Evolutionary conservation across 2,888 invertebrate species (phyloP).

Genomic region (Perizoma affinitatum): DNA sequence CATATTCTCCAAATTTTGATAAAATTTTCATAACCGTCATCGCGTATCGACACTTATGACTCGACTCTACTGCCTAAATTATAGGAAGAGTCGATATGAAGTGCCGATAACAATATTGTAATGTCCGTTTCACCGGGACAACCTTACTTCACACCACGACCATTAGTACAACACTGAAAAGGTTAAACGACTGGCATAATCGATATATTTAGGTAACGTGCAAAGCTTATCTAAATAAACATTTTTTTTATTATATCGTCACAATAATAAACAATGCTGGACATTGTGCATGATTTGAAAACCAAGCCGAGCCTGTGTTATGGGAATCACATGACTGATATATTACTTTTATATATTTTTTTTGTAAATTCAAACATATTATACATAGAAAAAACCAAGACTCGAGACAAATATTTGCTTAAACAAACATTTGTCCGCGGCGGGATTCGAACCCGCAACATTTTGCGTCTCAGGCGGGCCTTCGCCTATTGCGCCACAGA

Average conservation of each 20-base stretch:
- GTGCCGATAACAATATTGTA: conserved; percentile 16
- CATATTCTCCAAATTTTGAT: conserved; percentile 29
- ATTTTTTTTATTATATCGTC: conserved; percentile 22
- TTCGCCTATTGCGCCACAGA: too few species aligned
- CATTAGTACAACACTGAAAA: conserved; percentile 16
- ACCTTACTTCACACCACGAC: conserved; percentile 6
- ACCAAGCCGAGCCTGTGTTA: too few species aligned
- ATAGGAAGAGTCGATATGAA: conserved; percentile 5
- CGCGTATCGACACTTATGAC: conserved; percentile 25
- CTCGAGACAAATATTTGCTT: too few species aligned
- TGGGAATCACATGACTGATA: too few species aligned
- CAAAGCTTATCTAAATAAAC: conserved; percentile 10
- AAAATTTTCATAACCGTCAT: conserved; percentile 35
- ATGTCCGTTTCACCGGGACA: conserved; percentile 10
- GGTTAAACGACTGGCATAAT: conserved; percentile 17
- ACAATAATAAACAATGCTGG: not conserved
- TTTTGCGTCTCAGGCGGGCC: too few species aligned
- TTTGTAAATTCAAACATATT: too few species aligned
- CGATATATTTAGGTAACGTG: not conserved
- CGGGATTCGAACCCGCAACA: too few species aligned
- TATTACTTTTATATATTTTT: too few species aligned
- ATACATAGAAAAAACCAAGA: too few species aligned
- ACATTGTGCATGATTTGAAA: too few species aligned
- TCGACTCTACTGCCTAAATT: conserved; percentile 4
- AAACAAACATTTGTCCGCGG: too few species aligned